Evolutionary conservation across 2,888 invertebrate genomes (phyloP), one percentile per base, ranked within the genome.

Genomic region (Drosophila merina): DNA sequence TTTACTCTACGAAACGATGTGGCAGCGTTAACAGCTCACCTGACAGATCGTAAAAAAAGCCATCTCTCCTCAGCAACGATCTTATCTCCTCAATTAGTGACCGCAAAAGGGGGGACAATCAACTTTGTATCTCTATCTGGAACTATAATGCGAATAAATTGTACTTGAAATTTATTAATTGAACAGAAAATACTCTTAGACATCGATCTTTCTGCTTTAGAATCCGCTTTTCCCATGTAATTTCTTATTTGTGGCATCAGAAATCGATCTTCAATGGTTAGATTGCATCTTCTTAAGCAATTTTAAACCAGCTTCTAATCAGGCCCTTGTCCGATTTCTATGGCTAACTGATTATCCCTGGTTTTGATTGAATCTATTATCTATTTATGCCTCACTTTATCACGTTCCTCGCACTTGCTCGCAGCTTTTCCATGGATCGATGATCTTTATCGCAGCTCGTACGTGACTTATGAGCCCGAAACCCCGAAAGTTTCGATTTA

Each of bases 1-100:
- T 57, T 69, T 52, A 45, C 26, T 58, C 20, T 20, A 20, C 20
- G 20, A 57, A 33, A 60, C 74, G 57, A 79, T 52, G 79, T 72
- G 82, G 38, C 20, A 72, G 64, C 62, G 66, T 71, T 78, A 76
- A 80, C 67, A 71, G 76, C 54, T 63, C 60, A 52, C 59, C 47
- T 49, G 62, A 51, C 70, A 62, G 62, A 62, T 70, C 70, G 69
- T 69, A 70, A 70, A 68, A 62, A 68, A 38, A 6, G 68, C 49
- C 47, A 59, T 50, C 50, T 52, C 28, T 28, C 28, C 28, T 44
- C 31, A 3, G 14, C 45, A 14, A 14, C 45, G 55, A 66, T 66
- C 36, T 44, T 66, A 55, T 66, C 63, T 14, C 28, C 38, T 52
- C n/a, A 60, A 64, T 62, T 62, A 62, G 60, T 26, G 57, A 33